A percentile compares a stretch with the other conserved stretches of the same genome.
These are phyloP conservation scores for Paratrypauchen microcephalus DNA, from an alignment of 2,797 vertebrate genomes.

Conservation along the genomic window DNA sequence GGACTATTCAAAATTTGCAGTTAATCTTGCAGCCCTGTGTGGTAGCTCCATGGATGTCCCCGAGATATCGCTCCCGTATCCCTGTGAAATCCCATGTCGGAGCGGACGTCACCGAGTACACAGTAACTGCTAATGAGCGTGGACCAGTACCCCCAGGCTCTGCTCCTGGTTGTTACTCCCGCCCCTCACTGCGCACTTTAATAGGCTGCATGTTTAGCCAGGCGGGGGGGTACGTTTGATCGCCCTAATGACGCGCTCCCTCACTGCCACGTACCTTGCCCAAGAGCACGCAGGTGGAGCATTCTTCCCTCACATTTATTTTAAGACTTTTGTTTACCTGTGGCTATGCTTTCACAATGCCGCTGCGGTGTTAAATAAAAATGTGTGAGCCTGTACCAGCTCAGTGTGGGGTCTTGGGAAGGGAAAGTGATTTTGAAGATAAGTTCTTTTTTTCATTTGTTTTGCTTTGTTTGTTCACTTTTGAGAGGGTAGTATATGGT, in stretches of 20 bases:
- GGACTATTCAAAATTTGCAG: too few relatives aligned
- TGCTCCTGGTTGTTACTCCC: conserved; percentile 63
- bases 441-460: too few relatives aligned
- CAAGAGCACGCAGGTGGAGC: conserved; percentile 71
- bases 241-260: conserved; percentile 74
- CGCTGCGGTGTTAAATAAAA: conserved; percentile 8
- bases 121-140: conserved; percentile 74
- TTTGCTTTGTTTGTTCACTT: too few relatives aligned
- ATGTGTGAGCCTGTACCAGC: not conserved
- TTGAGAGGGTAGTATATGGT: too few relatives aligned
- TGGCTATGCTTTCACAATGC: conserved; percentile 32
- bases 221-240: conserved; percentile 75
- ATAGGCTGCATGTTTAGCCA: conserved; percentile 70
- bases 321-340: conserved; percentile 40
- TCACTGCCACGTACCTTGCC: conserved; percentile 63
- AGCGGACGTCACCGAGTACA: conserved; percentile 51
- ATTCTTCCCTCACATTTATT: conserved; percentile 49
- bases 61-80: not conserved
- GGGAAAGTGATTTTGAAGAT: not conserved
- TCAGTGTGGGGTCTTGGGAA: not conserved
- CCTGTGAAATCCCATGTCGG: conserved; percentile 27
- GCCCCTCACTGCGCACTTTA: conserved; percentile 74
- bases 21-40: too few relatives aligned
- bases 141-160: conserved; percentile 1
- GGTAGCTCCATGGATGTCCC: not conserved